phyloP scores from a whole-genome alignment of 2,888 invertebrate species.

The Ochropacha duplaris region DNA sequence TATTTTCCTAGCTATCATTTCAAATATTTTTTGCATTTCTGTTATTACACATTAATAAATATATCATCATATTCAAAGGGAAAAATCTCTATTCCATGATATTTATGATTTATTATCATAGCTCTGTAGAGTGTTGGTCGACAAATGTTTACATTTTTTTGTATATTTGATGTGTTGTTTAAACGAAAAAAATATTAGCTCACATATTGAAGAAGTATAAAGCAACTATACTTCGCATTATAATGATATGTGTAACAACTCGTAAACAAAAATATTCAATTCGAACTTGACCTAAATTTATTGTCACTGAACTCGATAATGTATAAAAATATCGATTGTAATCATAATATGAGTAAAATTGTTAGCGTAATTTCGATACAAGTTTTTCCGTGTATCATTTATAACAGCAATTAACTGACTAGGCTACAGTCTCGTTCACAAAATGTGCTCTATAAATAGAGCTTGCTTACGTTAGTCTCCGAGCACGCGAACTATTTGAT shows the following conservation, averaged over 20 bases:
- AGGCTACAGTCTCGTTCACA: conserved; percentile 22
- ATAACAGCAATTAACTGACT: conserved; percentile 30
- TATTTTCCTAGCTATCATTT: too few relatives aligned
- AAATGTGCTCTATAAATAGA: conserved; percentile 34
- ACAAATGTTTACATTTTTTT: neutral
- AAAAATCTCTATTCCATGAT: neutral
- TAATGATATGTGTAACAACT: neutral
- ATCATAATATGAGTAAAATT: neutral
- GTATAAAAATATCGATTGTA: conserved; percentile 8
- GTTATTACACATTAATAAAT: too few relatives aligned
- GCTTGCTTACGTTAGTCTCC: conserved; percentile 19
- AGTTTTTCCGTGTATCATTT: neutral
- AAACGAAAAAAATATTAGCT: neutral
- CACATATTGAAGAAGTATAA: neutral
- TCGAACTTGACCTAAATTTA: conserved; percentile 33
- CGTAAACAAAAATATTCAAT: neutral
- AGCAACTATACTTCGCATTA: neutral
- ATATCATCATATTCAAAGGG: neutral
- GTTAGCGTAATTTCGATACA: neutral
- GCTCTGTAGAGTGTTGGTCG: neutral
- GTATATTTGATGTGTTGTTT: neutral
- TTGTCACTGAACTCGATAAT: neutral
- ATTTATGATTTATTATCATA: neutral
- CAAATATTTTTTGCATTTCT: neutral
- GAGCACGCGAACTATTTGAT: conserved; percentile 16